Evolutionary conservation across 2,797 vertebrate genomes (phyloP), one percentile per base, ranked within the genome.

Genomic region (Coendou prehensilis): DNA sequence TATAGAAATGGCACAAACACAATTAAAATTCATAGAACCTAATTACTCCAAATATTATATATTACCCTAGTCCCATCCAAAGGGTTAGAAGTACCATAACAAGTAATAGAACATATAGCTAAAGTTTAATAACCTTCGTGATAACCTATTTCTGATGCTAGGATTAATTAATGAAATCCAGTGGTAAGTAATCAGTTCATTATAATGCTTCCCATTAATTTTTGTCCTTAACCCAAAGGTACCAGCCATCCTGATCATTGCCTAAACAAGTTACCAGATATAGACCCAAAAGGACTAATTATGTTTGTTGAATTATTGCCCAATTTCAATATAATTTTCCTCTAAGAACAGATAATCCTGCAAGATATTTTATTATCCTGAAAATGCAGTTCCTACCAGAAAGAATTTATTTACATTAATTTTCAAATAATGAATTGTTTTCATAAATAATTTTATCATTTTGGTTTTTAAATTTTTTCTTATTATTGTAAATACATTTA

Each of bases 341-440:
- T 90, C 61, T 86, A 86, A 88, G 22, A 45, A 73, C 3, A 85
- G 8, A 57, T 57, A 61, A 91, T 11, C 28, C 14, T 82, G 37
- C 71, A 67, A 73, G 13, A 4, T 80, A 59, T 41, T 80, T 73
- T 8, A 41, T 54, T 71, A 20, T 54, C 20, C n/a, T 71, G 22
- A 14, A 96, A 95, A 63, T 85, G 3, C 0, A 83, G 15, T 50
- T 93, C 3, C 0, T 33, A 56, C 45, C 22, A 87, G 52, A 85
- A 22, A 30, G 6, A 45, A 76, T 63, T 76, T 45, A 26, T 78
- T 95, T 85, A 61, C 8, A 0, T 61, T 88, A 41, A 78, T 57
- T 69, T 96, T 89, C 6, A 50, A 26, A 93, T 28, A 93, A 89
- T 59, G 10, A 57, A 41, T 63, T 78, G 9, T 37, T 75, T 85